Evolutionary conservation across 2,888 invertebrate species (phyloP).

Genomic region (Cistogaster globosa): DNA sequence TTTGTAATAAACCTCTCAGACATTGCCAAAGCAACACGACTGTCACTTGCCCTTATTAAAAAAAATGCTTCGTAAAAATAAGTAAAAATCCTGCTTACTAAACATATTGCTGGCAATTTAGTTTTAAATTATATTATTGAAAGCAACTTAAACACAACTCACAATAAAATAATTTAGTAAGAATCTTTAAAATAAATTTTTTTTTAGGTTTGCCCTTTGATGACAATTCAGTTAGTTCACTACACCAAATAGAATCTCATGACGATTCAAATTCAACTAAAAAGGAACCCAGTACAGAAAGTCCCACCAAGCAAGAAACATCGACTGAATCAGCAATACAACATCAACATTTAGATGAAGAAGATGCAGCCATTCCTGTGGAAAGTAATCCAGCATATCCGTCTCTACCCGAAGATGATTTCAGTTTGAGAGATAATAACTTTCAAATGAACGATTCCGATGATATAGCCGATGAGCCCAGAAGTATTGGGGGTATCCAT

Average conservation of each 20-base stretch:
- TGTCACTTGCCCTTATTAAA: too few relatives aligned
- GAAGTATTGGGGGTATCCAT: conserved; percentile 74
- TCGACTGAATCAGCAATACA: conserved; percentile 59
- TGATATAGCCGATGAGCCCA: conserved; percentile 78
- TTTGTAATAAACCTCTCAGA: too few relatives aligned
- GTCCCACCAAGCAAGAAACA: conserved; percentile 51
- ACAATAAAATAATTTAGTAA: background rate
- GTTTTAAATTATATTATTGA: too few relatives aligned
- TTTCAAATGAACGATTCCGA: conserved; percentile 78
- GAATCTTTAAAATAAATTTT: background rate
- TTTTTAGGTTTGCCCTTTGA: conserved; percentile 57
- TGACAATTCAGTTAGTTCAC: conserved; percentile 27
- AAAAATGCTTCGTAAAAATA: too few relatives aligned
- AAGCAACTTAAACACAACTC: too few relatives aligned
- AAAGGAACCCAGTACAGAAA: conserved; percentile 72
- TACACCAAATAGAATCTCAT: conserved; percentile 21
- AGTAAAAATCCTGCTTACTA: too few relatives aligned
- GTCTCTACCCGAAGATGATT: conserved; percentile 84
- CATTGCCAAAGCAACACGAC: too few relatives aligned
- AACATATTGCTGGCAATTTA: too few relatives aligned
- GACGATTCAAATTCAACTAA: conserved; percentile 32
- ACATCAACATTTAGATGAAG: conserved; percentile 76
- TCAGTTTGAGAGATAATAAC: conserved; percentile 81
- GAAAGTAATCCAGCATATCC: conserved; percentile 84
- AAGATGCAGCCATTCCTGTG: conserved; percentile 77